A percentile compares a stretch with the other conserved stretches of the same genome.
phyloP scores from a whole-genome alignment of 2,797 vertebrate species.

The Limnodromus scolopaceus region DNA sequence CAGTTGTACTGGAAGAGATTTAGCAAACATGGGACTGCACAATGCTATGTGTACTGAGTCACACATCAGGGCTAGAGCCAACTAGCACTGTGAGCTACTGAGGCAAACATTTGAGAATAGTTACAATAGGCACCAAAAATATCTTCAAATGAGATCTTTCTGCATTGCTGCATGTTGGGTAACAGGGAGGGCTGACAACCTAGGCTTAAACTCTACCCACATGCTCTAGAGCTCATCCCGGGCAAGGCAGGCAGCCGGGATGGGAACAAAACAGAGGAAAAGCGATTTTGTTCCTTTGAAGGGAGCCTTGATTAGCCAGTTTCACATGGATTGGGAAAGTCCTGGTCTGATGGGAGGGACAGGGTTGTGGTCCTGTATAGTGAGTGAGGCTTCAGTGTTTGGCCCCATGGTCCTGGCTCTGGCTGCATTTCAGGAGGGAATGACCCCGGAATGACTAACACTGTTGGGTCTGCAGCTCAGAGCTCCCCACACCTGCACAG shows the following conservation, averaged over 20 bases:
- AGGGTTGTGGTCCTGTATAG: not conserved
- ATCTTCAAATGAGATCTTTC: constrained; percentile 58
- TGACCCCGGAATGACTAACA: not conserved
- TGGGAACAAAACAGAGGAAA: not conserved
- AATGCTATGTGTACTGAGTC: constrained; percentile 57
- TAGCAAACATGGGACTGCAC: constrained; percentile 54
- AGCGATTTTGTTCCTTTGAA: not conserved
- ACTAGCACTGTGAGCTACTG: constrained; percentile 48
- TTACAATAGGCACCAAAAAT: constrained; percentile 70
- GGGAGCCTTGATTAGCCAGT: not conserved
- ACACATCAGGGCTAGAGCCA: constrained; percentile 58
- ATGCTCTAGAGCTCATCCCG: constrained; percentile 22
- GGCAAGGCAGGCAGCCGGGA: not conserved
- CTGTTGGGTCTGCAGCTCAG: not conserved
- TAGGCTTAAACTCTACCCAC: constrained; percentile 18
- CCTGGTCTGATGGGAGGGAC: not conserved
- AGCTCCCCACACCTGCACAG: not conserved
- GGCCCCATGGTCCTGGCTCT: not conserved
- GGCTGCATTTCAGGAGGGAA: not conserved
- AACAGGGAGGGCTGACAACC: constrained; percentile 34
- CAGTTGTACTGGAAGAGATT: constrained; percentile 57
- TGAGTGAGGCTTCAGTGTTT: not conserved
- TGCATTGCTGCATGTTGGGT: constrained; percentile 54
- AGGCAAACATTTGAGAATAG: constrained; percentile 64
- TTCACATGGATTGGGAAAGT: not conserved